A percentile compares a stretch with the other conserved stretches of the same genome.
Conservation (phyloP, 2,797 vertebrate genomes). For the Erpetoichthys calabaricus region DNA sequence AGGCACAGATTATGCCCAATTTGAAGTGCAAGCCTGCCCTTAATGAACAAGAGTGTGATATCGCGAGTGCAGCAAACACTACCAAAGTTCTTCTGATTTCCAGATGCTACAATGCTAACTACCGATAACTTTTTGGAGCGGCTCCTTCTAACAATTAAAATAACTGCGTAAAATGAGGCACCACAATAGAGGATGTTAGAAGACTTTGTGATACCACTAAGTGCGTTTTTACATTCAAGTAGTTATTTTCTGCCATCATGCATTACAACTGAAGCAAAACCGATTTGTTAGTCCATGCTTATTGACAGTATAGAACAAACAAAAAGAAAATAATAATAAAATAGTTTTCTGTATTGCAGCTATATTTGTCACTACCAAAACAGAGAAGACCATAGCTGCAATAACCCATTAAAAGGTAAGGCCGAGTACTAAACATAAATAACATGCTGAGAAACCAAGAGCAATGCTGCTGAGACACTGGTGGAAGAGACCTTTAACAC, state of each 20-base stretch:
- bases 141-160: too few species aligned
- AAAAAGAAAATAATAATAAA: not conserved
- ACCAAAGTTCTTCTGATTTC: too few species aligned
- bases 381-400: not conserved
- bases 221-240: conserved; percentile 10
- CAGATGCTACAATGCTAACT: too few species aligned
- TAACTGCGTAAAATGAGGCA: not conserved
- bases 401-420: conserved; percentile 1
- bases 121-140: too few species aligned
- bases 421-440: conserved; percentile 1
- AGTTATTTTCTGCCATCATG: conserved; percentile 5
- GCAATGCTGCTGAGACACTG: not conserved
- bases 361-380: not conserved
- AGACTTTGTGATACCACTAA: not conserved
- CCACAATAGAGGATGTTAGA: not conserved
- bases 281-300: conserved; percentile 6
- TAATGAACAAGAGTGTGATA: too few species aligned
- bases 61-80: too few species aligned
- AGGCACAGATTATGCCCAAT: not conserved
- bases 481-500: not conserved
- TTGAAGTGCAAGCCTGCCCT: not conserved
- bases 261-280: conserved; percentile 5
- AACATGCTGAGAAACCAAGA: conserved; percentile 5
- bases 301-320: not conserved
- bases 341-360: conserved; percentile 2